Percentiles rank a stretch among this genome's conserved stretches.
Evolutionary conservation across 2,888 invertebrate genomes (phyloP).

Genomic region (Sinodicranocentrus sp.): DNA sequence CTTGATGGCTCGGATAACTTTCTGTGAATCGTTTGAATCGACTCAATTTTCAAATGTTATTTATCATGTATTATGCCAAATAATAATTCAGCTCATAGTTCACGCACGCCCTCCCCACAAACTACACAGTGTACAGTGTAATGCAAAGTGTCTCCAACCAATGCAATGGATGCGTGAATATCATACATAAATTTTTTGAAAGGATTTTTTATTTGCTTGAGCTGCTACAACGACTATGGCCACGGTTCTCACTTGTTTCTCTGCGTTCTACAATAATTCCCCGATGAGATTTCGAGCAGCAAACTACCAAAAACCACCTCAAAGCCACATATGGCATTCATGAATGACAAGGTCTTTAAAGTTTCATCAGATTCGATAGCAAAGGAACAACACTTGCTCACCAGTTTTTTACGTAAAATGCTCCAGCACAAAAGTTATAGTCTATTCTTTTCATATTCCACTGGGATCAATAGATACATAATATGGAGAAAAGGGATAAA

Average conservation of each 20-base stretch:
- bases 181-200: too few species aligned
- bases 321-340: constrained; percentile 32
- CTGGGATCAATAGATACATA: constrained; percentile 36
- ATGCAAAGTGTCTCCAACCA: too few species aligned
- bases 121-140: background rate
- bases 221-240: too few species aligned
- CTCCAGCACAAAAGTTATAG: constrained; percentile 24
- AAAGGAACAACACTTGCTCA: constrained; percentile 15
- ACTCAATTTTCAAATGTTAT: constrained; percentile 47
- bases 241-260: too few species aligned
- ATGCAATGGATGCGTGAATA: too few species aligned
- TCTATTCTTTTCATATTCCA: constrained; percentile 34
- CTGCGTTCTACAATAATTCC: background rate
- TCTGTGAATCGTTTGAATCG: constrained; percentile 35
- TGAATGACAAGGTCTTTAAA: constrained; percentile 61
- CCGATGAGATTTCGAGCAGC: constrained; percentile 9
- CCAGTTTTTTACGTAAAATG: background rate
- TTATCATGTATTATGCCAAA: constrained; percentile 2
- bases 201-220: too few species aligned
- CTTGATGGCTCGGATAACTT: constrained; percentile 11
- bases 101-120: constrained; percentile 7
- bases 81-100: constrained; percentile 21
- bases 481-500: constrained; percentile 1
- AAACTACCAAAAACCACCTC: constrained; percentile 21
- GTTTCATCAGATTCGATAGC: constrained; percentile 44